Conservation (phyloP, 2,113 vertebrate species). For the Gobius niger region DNA sequence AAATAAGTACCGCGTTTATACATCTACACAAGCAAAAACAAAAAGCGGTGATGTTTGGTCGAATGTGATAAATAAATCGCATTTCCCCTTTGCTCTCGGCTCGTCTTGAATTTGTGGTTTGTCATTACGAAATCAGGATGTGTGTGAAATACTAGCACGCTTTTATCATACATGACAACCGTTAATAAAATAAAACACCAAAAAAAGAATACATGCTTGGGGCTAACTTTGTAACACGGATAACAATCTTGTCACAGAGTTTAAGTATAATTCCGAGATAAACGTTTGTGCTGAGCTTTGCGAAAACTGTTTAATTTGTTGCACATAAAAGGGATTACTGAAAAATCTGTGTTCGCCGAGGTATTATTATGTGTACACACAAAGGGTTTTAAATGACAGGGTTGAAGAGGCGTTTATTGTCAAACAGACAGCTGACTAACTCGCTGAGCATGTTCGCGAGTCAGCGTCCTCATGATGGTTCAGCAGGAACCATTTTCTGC, state of each 20-base stretch:
- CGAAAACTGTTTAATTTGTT: neutral
- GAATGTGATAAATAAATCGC: too few relatives aligned
- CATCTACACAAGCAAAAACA: too few relatives aligned
- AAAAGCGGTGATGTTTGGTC: too few relatives aligned
- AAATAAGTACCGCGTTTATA: too few relatives aligned
- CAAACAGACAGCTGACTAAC: neutral
- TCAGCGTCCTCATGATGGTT: conserved; percentile 3
- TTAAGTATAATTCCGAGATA: too few relatives aligned
- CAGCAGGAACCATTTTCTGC: neutral
- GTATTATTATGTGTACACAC: neutral
- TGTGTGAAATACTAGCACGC: neutral
- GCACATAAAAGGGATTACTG: neutral
- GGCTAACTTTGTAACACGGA: too few relatives aligned
- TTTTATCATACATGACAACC: too few relatives aligned
- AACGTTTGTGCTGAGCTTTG: too few relatives aligned
- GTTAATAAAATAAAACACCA: too few relatives aligned
- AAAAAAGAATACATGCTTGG: too few relatives aligned
- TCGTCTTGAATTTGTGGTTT: too few relatives aligned
- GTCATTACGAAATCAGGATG: neutral
- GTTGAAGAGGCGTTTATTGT: neutral
- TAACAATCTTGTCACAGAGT: neutral
- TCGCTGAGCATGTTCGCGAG: neutral
- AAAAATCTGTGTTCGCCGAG: neutral
- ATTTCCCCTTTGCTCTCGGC: too few relatives aligned
- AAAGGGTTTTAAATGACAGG: neutral